Percentiles rank a stretch among this genome's conserved stretches.
Conservation (phyloP, 2,888 invertebrate species). For the Zygaena filipendulae region DNA sequence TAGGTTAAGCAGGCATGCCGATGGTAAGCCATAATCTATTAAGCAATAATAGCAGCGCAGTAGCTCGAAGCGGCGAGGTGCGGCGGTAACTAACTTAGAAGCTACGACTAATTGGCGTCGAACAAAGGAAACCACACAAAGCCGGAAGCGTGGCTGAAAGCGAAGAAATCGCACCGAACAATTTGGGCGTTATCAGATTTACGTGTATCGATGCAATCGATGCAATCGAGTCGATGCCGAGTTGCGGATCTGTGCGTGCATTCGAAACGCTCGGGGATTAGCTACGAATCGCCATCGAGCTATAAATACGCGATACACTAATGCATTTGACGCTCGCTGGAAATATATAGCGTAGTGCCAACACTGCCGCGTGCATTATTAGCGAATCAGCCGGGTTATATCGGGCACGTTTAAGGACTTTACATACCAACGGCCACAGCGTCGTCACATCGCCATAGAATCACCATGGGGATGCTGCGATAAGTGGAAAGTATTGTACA, state of each 20-base stretch:
- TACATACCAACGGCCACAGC: too few species aligned
- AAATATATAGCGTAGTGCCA: slow-evolving; percentile 19
- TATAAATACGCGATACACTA: slow-evolving; percentile 38
- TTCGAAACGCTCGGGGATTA: slow-evolving; percentile 24
- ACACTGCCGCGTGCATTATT: slow-evolving; percentile 9
- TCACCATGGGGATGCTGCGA: too few species aligned
- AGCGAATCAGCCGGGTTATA: slow-evolving; percentile 3
- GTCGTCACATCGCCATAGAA: too few species aligned
- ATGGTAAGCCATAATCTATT: slow-evolving; percentile 43
- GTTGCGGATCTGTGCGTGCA: slow-evolving; percentile 13
- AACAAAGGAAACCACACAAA: slow-evolving; percentile 44
- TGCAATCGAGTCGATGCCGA: too few species aligned
- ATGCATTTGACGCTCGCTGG: slow-evolving; percentile 31
- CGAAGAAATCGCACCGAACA: slow-evolving; percentile 32
- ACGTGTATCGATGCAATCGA: too few species aligned
- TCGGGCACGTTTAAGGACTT: too few species aligned
- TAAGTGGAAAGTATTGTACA: too few species aligned
- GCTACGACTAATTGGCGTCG: slow-evolving; percentile 36
- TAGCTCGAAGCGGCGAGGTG: slow-evolving; percentile 16
- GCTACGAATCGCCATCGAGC: slow-evolving; percentile 24
- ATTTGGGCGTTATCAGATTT: slow-evolving; percentile 6
- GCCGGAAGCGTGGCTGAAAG: slow-evolving; percentile 23
- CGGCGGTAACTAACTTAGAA: slow-evolving; percentile 19
- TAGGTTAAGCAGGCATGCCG: slow-evolving; percentile 23
- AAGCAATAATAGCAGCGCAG: slow-evolving; percentile 37